Percentiles rank a stretch among this genome's conserved stretches.
These are phyloP conservation scores for western clawed frog (Xenopus tropicalis) DNA, from an alignment of 2,113 vertebrate genomes.

Conservation along the genomic window UCB_Xtro_10.0 CM004448.2:45154501-45155000, in stretches of 20 bases:
- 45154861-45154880: constrained; percentile 21
- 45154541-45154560: too few species aligned
- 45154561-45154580: too few species aligned
- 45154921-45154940: constrained; percentile 28
- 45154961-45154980: constrained; percentile 5
- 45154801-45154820: constrained; percentile 1
- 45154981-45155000: constrained; percentile 11
- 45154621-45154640: too few species aligned
- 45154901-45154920: constrained; percentile 18
- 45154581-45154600: too few species aligned
- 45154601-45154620: too few species aligned
- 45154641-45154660: too few species aligned
- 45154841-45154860: constrained; percentile 20
- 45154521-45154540: too few species aligned
- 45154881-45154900: constrained; percentile 21
- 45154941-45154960: constrained; percentile 7
- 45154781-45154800: background rate
- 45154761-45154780: background rate
- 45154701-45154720: too few species aligned
- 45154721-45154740: background rate
- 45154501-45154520: too few species aligned
- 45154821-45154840: constrained; percentile 25
- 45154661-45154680: too few species aligned
- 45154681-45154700: too few species aligned
- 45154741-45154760: background rate